Evolutionary conservation across 2,797 vertebrate genomes (phyloP).

Genomic region (Corythornis leucogaster): DNA sequence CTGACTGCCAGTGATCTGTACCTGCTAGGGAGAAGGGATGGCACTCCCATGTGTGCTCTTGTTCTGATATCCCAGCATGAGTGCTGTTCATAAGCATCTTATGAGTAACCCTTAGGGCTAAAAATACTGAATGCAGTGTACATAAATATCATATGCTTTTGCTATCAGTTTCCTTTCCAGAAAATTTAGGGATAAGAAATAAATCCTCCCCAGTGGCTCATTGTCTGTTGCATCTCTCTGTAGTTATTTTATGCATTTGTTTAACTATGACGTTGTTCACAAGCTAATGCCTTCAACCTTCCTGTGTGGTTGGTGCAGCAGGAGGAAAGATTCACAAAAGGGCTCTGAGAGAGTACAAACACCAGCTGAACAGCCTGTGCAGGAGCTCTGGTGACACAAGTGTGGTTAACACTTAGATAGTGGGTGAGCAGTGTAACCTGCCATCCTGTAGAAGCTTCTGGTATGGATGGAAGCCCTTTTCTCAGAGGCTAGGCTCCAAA

Average conservation of each 20-base stretch:
- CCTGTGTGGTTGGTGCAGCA: neutral
- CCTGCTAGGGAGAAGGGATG: neutral
- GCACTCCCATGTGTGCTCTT: neutral
- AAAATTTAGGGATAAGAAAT: conserved; percentile 6
- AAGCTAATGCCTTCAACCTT: neutral
- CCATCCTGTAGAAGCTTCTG: neutral
- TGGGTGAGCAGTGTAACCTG: neutral
- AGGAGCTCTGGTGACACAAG: neutral
- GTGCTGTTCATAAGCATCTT: conserved; percentile 16
- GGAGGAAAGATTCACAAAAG: neutral
- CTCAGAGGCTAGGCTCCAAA: neutral
- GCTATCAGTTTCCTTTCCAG: conserved; percentile 3
- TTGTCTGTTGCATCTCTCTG: conserved; percentile 18
- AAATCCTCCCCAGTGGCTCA: conserved; percentile 16
- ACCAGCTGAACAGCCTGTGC: neutral
- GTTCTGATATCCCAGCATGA: neutral
- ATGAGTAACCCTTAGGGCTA: neutral
- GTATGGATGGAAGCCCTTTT: neutral
- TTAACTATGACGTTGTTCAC: neutral
- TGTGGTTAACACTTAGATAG: neutral
- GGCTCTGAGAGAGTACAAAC: neutral
- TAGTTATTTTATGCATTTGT: neutral
- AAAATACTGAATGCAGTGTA: neutral
- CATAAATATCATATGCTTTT: conserved; percentile 9
- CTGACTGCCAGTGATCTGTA: neutral